phyloP scores from a whole-genome alignment of 2,113 vertebrate species.

The Heterotis niloticus region DNA sequence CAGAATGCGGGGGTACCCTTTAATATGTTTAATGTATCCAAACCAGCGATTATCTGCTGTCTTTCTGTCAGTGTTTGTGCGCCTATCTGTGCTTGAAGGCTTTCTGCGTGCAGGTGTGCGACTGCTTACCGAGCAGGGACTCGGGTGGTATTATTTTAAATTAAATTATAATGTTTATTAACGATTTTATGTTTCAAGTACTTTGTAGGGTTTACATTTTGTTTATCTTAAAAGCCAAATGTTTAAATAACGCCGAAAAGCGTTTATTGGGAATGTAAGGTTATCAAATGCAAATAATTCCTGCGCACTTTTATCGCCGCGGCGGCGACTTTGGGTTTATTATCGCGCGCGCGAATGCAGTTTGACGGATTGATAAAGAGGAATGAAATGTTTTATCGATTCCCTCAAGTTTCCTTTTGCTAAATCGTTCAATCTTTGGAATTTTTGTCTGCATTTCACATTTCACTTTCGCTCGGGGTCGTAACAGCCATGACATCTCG shows the following conservation, averaged over 20 bases:
- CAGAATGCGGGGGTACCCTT: slow-evolving; percentile 3
- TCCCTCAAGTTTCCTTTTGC: too few species aligned
- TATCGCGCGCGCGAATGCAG: background rate
- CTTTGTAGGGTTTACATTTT: slow-evolving; percentile 15
- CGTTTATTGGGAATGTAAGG: background rate
- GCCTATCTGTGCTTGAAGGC: background rate
- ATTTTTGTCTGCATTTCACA: too few species aligned
- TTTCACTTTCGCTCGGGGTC: too few species aligned
- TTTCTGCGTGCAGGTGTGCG: background rate
- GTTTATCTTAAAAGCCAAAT: background rate
- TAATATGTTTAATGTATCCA: background rate
- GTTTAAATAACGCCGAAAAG: background rate
- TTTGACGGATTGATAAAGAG: background rate
- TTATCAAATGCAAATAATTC: background rate
- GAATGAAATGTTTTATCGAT: background rate
- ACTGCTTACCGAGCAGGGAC: background rate
- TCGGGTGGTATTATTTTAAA: slow-evolving; percentile 11
- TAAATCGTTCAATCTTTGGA: too few species aligned
- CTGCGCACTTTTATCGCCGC: slow-evolving; percentile 1
- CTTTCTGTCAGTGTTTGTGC: background rate
- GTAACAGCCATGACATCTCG: too few species aligned
- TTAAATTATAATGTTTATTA: slow-evolving; percentile 20
- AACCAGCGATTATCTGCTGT: background rate
- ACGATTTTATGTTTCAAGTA: slow-evolving; percentile 13
- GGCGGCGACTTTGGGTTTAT: background rate